A percentile compares a stretch with the other conserved stretches of the same genome.
These are phyloP conservation scores for Pristionchus pacificus DNA, from an alignment of 1,140 invertebrate species.

Conservation along the genomic window DNA sequence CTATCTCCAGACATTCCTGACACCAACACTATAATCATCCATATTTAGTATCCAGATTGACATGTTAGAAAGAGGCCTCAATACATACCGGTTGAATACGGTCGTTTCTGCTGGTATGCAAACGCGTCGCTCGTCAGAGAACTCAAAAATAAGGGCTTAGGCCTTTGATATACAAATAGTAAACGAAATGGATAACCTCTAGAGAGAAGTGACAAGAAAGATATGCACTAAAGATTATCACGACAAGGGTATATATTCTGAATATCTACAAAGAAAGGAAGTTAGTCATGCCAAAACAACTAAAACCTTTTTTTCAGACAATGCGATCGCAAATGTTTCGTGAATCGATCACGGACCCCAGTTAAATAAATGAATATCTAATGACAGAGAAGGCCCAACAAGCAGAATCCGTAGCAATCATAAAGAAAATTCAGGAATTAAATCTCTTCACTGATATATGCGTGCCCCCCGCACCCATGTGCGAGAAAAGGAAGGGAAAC, in stretches of 20 bases:
- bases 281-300: neutral
- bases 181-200: too few species aligned
- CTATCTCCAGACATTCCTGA: conserved; percentile 17
- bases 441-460: too few species aligned
- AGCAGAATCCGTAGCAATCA: too few species aligned
- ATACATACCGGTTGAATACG: neutral
- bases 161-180: neutral
- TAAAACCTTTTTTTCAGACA: too few species aligned
- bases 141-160: neutral
- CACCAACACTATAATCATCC: neutral
- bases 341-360: too few species aligned
- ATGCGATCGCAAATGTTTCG: too few species aligned
- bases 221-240: neutral
- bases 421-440: too few species aligned
- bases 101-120: neutral
- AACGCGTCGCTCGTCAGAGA: neutral
- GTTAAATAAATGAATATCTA: too few species aligned
- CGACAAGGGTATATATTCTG: neutral
- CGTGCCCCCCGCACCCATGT: too few species aligned
- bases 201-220: too few species aligned
- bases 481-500: too few species aligned
- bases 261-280: neutral
- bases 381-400: too few species aligned
- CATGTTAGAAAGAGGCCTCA: neutral
- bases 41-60: neutral